phyloP scores from a whole-genome alignment of 1,140 invertebrate species.

The Drosophila busckii region DNA sequence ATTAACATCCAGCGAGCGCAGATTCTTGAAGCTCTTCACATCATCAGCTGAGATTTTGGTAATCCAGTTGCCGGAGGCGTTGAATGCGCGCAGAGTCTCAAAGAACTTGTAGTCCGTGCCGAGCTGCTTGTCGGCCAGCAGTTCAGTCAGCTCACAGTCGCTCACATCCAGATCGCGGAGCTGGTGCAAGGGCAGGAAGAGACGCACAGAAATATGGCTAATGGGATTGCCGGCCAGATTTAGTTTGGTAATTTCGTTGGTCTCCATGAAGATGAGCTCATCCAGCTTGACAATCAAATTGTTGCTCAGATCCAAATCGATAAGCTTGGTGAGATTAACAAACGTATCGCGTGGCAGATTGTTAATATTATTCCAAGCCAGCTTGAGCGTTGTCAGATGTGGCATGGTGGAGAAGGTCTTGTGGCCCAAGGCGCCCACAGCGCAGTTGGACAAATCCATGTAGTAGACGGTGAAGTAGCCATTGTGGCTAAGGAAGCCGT shows the following conservation, averaged over 20 bases:
- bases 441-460: slow-evolving; percentile 85
- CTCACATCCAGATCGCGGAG: slow-evolving; percentile 84
- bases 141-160: slow-evolving; percentile 82
- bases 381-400: slow-evolving; percentile 82
- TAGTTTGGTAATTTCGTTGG: slow-evolving; percentile 83
- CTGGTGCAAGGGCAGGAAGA: slow-evolving; percentile 82
- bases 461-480: slow-evolving; percentile 83
- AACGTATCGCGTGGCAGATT: slow-evolving; percentile 75
- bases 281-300: slow-evolving; percentile 82
- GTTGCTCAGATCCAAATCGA: slow-evolving; percentile 85
- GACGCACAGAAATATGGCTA: slow-evolving; percentile 82
- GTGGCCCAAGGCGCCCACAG: slow-evolving; percentile 81
- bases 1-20: slow-evolving; percentile 83
- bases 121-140: slow-evolving; percentile 82
- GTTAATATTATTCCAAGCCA: slow-evolving; percentile 83
- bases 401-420: slow-evolving; percentile 84
- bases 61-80: slow-evolving; percentile 82
- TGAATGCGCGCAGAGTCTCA: slow-evolving; percentile 80
- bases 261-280: slow-evolving; percentile 82
- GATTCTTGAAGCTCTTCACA: slow-evolving; percentile 81
- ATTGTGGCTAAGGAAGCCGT: slow-evolving; percentile 81
- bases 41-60: slow-evolving; percentile 81
- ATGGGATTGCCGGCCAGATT: slow-evolving; percentile 86
- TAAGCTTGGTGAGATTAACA: slow-evolving; percentile 80
- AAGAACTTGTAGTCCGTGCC: slow-evolving; percentile 75